These are phyloP conservation scores for Pitta sordida DNA, from an alignment of 2,113 vertebrate genomes.

Conservation along the genomic window DNA sequence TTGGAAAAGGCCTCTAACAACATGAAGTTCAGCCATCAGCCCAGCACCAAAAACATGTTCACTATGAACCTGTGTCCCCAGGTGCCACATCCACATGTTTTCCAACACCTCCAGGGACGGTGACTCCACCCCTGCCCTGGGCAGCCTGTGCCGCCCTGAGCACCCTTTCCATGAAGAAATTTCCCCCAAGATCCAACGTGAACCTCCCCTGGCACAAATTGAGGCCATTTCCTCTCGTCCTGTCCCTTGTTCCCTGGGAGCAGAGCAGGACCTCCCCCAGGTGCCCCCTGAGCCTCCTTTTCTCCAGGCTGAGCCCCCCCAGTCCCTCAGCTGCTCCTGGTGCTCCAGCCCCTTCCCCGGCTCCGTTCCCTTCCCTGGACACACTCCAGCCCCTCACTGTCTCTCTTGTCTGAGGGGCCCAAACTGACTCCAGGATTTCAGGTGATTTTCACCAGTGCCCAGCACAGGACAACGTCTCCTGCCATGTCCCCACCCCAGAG, in stretches of 20 bases:
- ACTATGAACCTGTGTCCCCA: too few species aligned
- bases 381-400: neutral
- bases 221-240: neutral
- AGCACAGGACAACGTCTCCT: neutral
- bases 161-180: neutral
- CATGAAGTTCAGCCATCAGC: neutral
- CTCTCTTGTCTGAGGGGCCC: neutral
- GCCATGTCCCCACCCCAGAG: neutral
- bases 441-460: neutral
- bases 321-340: neutral
- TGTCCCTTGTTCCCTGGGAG: neutral
- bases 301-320: neutral
- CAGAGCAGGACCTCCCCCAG: accelerated
- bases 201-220: neutral
- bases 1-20: neutral
- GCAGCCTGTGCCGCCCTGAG: neutral
- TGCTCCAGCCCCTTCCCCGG: neutral
- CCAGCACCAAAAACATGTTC: neutral
- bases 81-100: neutral
- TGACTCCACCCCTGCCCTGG: neutral
- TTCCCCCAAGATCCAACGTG: neutral
- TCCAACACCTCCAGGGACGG: neutral
- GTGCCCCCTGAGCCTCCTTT: neutral
- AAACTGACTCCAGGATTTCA: neutral
- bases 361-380: neutral